Percentiles rank a stretch among this genome's conserved stretches.
phyloP scores from a whole-genome alignment of 37 sponge, comb jelly and placozoan species.

The Chondrilla cf. caribensis region DNA sequence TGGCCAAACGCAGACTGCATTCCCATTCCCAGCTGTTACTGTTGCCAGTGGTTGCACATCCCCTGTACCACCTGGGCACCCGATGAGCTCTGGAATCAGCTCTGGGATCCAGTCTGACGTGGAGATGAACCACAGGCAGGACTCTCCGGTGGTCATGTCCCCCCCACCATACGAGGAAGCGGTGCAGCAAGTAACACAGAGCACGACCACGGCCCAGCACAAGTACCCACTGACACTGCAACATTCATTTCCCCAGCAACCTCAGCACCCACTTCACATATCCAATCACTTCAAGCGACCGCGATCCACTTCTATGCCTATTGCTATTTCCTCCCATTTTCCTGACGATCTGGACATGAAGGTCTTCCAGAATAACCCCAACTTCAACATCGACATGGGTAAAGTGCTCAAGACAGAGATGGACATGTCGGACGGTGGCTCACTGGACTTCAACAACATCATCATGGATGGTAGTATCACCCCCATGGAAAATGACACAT shows the following conservation, averaged over 20 bases:
- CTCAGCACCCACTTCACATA: constrained; percentile 56
- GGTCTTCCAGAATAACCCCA: constrained; percentile 24
- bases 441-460: constrained; percentile 39
- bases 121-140: constrained; percentile 2
- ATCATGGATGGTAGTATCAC: background rate
- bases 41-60: background rate
- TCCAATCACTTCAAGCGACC: constrained; percentile 52
- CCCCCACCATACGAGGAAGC: constrained; percentile 57
- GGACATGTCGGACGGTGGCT: constrained; percentile 32
- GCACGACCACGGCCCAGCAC: constrained; percentile 1
- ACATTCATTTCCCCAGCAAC: constrained; percentile 31
- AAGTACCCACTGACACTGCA: constrained; percentile 20
- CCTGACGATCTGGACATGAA: constrained; percentile 65
- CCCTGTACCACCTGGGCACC: constrained; percentile 10
- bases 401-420: constrained; percentile 49
- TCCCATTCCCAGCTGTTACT: background rate
- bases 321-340: background rate
- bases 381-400: constrained; percentile 49
- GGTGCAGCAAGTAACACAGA: constrained; percentile 7
- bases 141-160: background rate
- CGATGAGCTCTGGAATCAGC: constrained; percentile 5
- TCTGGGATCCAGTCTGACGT: constrained; percentile 15
- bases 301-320: constrained; percentile 66
- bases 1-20: background rate
- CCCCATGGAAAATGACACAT: background rate